Conservation (phyloP, 1,140 invertebrate species). For the Glossosoma conforme region DNA sequence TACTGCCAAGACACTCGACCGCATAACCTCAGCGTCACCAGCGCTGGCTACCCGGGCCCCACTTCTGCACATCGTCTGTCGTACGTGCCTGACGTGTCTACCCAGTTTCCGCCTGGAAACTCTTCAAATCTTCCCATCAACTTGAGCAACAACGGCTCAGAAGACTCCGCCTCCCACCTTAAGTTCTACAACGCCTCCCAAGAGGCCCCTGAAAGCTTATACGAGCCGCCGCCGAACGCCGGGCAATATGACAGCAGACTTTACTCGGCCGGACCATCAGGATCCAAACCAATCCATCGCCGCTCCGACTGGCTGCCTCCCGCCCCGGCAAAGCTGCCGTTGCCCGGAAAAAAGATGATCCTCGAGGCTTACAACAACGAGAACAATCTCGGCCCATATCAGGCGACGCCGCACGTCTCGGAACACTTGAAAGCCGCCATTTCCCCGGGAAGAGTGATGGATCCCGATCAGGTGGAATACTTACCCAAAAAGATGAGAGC, state of each 20-base stretch:
- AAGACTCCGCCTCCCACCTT: neutral
- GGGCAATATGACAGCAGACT: no score
- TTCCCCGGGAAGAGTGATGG: slow-evolving; percentile 21
- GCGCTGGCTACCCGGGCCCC: neutral
- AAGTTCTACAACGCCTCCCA: slow-evolving; percentile 2
- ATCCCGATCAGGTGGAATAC: no score
- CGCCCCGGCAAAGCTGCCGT: slow-evolving; percentile 35
- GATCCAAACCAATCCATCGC: no score
- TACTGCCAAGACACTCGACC: slow-evolving; percentile 4
- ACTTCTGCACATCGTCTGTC: neutral
- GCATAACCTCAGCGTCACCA: slow-evolving; percentile 13
- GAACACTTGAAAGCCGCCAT: slow-evolving; percentile 21
- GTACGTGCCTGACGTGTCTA: neutral
- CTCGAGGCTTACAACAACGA: slow-evolving; percentile 48
- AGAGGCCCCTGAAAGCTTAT: no score
- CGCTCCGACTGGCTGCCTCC: slow-evolving; percentile 31
- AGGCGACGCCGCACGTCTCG: neutral
- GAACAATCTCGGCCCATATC: slow-evolving; percentile 35
- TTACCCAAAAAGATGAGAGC: slow-evolving; percentile 50
- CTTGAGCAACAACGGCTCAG: slow-evolving; percentile 41
- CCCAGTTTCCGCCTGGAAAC: neutral
- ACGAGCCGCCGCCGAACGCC: no score
- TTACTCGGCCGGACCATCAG: no score
- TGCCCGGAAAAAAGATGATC: slow-evolving; percentile 49
- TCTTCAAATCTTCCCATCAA: slow-evolving; percentile 37